Evolutionary conservation across 1,140 invertebrate genomes (phyloP).

Genomic region (Leptinotarsa texana): DNA sequence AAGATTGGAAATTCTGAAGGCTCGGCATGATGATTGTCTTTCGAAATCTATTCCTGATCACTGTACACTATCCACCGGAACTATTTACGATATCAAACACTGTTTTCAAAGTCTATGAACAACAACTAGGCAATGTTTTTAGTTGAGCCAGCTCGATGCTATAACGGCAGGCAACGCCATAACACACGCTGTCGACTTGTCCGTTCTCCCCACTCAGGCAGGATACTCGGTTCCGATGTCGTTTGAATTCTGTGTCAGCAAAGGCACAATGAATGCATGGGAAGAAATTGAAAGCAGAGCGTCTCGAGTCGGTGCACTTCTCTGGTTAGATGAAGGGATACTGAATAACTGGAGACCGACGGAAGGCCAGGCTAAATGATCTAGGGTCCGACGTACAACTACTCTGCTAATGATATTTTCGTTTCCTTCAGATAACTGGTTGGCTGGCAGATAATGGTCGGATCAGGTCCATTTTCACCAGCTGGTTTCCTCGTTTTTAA

Average conservation of each 20-base stretch:
- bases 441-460: no score
- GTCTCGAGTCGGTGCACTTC: constrained; percentile 9
- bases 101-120: background rate
- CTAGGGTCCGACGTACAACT: no score
- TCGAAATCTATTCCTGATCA: background rate
- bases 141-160: constrained; percentile 5
- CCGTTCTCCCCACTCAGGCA: constrained; percentile 23
- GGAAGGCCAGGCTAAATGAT: no score
- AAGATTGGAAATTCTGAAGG: constrained; percentile 41
- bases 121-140: constrained; percentile 17
- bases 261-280: constrained; percentile 3
- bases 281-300: background rate
- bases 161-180: constrained; percentile 18
- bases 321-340: constrained; percentile 16
- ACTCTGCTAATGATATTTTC: no score
- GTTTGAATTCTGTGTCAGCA: background rate
- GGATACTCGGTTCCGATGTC: constrained; percentile 13
- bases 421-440: no score
- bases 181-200: constrained; percentile 13
- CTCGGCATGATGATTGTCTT: constrained; percentile 32
- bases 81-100: background rate
- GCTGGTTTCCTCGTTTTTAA: no score
- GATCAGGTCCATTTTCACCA: no score
- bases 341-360: background rate
- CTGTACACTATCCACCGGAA: background rate